A percentile compares a stretch with the other conserved stretches of the same genome.
Conservation (phyloP, 2,113 vertebrate genomes). For the Semnopithecus entellus region DNA sequence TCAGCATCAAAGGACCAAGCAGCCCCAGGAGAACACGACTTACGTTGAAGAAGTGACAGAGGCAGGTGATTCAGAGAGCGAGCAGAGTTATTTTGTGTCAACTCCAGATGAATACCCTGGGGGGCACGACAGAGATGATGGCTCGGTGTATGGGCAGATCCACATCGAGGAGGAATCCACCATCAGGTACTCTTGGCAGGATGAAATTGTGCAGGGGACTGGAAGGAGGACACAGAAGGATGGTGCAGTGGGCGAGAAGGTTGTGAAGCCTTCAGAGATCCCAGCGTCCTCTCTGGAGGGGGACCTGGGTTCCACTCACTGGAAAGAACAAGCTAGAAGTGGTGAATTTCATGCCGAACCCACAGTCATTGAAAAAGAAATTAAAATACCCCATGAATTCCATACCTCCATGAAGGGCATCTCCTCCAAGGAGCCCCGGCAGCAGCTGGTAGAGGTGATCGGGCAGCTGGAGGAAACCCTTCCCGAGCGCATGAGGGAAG, state of each 20-base stretch:
- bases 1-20: constrained; percentile 74
- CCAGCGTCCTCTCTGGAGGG: constrained; percentile 64
- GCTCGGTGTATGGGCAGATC: constrained; percentile 91
- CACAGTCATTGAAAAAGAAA: constrained; percentile 92
- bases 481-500: constrained; percentile 90
- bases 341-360: constrained; percentile 80
- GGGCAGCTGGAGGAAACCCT: constrained; percentile 91
- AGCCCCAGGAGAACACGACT: constrained; percentile 60
- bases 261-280: constrained; percentile 66
- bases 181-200: constrained; percentile 88
- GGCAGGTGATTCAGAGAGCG: constrained; percentile 84
- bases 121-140: constrained; percentile 83
- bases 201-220: constrained; percentile 86
- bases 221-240: constrained; percentile 74
- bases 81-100: constrained; percentile 94
- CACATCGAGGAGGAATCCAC: constrained; percentile 87
- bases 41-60: constrained; percentile 83
- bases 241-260: not conserved
- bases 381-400: constrained; percentile 91
- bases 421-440: constrained; percentile 89
- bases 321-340: constrained; percentile 74
- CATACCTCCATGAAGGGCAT: constrained; percentile 89
- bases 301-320: constrained; percentile 58
- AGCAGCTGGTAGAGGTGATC: constrained; percentile 91
- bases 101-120: constrained; percentile 92